Percentiles rank a stretch among this genome's conserved stretches.
These are phyloP conservation scores for Anthopleura sola DNA, from an alignment of 64 coral and sea anemone genomes.

Conservation along the genomic window DNA sequence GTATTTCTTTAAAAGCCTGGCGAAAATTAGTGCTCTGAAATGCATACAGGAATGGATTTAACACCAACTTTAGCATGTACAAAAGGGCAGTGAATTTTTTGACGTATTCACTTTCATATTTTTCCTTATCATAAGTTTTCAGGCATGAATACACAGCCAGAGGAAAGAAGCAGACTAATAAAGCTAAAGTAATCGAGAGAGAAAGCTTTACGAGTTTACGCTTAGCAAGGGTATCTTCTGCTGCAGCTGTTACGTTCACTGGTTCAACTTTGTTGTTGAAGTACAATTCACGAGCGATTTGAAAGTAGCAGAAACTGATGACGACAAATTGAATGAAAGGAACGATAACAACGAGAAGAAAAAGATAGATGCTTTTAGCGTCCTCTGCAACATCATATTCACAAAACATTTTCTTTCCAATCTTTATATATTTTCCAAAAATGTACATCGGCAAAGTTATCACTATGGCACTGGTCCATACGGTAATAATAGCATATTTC, in stretches of 20 bases:
- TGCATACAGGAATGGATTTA: slow-evolving; percentile 31
- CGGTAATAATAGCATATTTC: not conserved
- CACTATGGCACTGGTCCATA: not conserved
- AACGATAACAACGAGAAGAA: not conserved
- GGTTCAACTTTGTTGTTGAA: slow-evolving; percentile 7
- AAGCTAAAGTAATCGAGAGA: not conserved
- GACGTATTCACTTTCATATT: not conserved
- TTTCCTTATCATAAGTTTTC: not conserved
- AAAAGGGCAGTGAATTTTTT: not conserved
- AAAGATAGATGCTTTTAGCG: not conserved
- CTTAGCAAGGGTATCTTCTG: not conserved
- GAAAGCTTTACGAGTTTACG: not conserved
- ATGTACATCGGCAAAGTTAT: not conserved
- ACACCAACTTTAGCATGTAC: not conserved
- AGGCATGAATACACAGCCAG: not conserved
- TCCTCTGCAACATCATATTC: not conserved
- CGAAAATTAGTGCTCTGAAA: slow-evolving; percentile 36
- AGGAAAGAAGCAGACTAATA: not conserved
- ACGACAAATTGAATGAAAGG: slow-evolving; percentile 6
- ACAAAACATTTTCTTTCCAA: not conserved
- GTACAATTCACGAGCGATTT: slow-evolving; percentile 19
- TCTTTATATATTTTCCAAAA: not conserved
- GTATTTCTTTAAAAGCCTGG: slow-evolving; percentile 11
- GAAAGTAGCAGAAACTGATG: slow-evolving; percentile 22
- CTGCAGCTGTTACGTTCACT: not conserved